Evolutionary conservation across 1,140 invertebrate genomes (phyloP).

Genomic region (Chrysopa pallens): DNA sequence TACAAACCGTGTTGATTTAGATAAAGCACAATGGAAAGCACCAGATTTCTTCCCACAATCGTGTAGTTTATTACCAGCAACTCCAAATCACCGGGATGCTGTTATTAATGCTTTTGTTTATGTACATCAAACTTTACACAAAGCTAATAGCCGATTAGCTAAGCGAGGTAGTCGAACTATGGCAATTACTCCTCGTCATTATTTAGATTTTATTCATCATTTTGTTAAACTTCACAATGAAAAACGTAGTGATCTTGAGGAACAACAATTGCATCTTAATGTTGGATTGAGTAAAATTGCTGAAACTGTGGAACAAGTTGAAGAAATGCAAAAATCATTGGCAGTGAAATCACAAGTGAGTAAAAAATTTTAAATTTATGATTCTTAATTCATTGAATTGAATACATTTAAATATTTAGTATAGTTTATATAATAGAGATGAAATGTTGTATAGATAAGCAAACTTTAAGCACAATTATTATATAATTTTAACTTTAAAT

Average conservation of each 20-base stretch:
- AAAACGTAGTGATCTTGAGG: conserved; percentile 94
- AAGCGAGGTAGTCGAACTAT: conserved; percentile 89
- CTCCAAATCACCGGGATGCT: conserved; percentile 75
- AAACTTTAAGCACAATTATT: too few species aligned
- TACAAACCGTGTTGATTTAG: conserved; percentile 66
- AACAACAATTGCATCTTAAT: conserved; percentile 97
- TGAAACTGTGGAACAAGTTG: conserved; percentile 98
- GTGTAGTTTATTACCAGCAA: conserved; percentile 54
- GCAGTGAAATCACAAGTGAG: conserved; percentile 77
- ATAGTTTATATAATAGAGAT: too few species aligned
- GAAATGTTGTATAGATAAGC: too few species aligned
- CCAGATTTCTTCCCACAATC: conserved; percentile 80
- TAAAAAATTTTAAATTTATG: not conserved
- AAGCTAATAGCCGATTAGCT: conserved; percentile 73
- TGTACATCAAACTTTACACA: conserved; percentile 92
- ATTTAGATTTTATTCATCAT: conserved; percentile 99
- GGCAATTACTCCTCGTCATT: conserved; percentile 95
- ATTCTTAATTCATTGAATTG: too few species aligned
- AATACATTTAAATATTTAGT: too few species aligned
- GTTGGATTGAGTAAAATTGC: conserved; percentile 97
- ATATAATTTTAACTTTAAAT: too few species aligned
- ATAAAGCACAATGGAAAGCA: conserved; percentile 59
- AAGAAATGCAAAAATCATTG: conserved; percentile 97
- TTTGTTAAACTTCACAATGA: conserved; percentile 97
- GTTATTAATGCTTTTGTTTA: conserved; percentile 97